Evolutionary conservation across 2,113 vertebrate genomes (phyloP).

Genomic region (Egretta garzetta): DNA sequence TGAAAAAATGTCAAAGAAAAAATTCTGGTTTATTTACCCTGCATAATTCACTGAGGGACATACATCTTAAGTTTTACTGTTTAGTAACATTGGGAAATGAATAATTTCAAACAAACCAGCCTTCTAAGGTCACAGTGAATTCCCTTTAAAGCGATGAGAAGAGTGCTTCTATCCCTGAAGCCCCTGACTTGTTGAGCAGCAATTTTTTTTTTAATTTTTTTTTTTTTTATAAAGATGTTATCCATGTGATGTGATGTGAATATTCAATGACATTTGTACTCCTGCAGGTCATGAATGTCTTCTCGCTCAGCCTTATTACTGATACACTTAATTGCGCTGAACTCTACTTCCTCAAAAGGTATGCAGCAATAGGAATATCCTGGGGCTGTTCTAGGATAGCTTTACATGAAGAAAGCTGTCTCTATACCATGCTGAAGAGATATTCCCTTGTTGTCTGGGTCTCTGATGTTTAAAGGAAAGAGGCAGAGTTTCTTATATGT

Average conservation of each 20-base stretch:
- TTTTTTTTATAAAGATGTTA: not conserved
- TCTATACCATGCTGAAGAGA: not conserved
- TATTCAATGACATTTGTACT: not conserved
- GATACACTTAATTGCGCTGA: not conserved
- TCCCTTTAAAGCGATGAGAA: not conserved
- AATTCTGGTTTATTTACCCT: not conserved
- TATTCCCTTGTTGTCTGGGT: conserved; percentile 10
- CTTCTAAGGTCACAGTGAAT: not conserved
- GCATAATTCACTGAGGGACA: not conserved
- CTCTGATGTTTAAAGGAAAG: conserved; percentile 38
- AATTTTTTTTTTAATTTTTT: not conserved
- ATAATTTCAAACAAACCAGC: not conserved
- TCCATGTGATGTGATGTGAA: not conserved
- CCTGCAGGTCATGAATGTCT: not conserved
- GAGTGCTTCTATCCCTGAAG: not conserved
- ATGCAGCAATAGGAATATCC: not conserved
- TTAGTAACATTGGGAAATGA: not conserved
- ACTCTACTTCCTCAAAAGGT: not conserved
- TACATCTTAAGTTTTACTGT: not conserved
- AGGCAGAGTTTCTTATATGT: conserved; percentile 20
- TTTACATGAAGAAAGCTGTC: not conserved
- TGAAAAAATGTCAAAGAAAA: not conserved
- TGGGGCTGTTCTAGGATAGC: not conserved
- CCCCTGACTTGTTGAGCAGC: not conserved
- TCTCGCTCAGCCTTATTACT: not conserved